Percentiles rank a stretch among this genome's conserved stretches.
phyloP scores from a whole-genome alignment of 2,888 invertebrate species.

The Phalera bucephala region DNA sequence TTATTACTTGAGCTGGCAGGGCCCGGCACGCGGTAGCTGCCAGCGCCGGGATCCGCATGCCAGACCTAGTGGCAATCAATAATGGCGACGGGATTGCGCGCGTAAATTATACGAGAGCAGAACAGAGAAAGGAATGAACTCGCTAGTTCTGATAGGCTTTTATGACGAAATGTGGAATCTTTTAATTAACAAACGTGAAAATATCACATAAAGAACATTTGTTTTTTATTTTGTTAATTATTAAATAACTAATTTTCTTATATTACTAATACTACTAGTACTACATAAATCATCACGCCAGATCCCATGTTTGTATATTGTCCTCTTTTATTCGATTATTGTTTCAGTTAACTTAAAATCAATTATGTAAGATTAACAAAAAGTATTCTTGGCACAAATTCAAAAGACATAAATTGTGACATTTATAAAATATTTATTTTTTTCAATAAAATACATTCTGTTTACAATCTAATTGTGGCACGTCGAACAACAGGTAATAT shows the following conservation, averaged over 20 bases:
- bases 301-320: too few species aligned
- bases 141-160: too few species aligned
- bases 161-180: too few species aligned
- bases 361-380: not conserved
- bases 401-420: slow-evolving; percentile 35
- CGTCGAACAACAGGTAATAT: slow-evolving; percentile 73
- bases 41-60: slow-evolving; percentile 5
- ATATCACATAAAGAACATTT: too few species aligned
- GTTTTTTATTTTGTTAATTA: too few species aligned
- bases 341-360: too few species aligned
- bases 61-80: slow-evolving; percentile 24
- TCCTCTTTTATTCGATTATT: too few species aligned
- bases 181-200: too few species aligned
- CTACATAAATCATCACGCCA: too few species aligned
- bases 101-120: slow-evolving; percentile 11
- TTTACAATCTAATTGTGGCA: slow-evolving; percentile 75
- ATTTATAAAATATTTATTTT: slow-evolving; percentile 81
- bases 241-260: too few species aligned
- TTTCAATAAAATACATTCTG: slow-evolving; percentile 73
- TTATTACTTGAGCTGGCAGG: slow-evolving; percentile 5
- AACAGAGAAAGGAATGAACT: too few species aligned
- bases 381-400: slow-evolving; percentile 2
- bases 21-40: slow-evolving; percentile 2
- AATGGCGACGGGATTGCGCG: slow-evolving; percentile 15
- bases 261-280: too few species aligned